Percentiles rank a stretch among this genome's conserved stretches.
These are phyloP conservation scores for Ardeotis arabs DNA, from an alignment of 2,113 vertebrate genomes.

Conservation along the genomic window DNA sequence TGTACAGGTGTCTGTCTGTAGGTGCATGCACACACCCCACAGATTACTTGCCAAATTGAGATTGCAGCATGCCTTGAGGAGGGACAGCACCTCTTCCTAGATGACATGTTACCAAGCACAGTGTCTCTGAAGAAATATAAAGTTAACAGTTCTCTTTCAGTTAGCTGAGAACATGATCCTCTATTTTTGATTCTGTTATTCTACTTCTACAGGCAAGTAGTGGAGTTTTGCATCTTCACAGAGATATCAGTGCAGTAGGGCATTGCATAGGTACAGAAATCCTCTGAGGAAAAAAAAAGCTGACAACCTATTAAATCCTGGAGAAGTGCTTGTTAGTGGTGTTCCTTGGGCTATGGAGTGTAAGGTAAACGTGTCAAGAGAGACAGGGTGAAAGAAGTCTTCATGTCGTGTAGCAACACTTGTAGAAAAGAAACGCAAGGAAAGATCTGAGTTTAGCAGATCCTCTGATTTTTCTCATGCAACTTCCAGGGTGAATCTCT, in stretches of 20 bases:
- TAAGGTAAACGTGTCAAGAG: neutral
- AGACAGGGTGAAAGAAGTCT: neutral
- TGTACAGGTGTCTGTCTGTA: fast-evolving
- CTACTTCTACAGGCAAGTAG: fast-evolving
- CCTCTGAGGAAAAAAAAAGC: neutral
- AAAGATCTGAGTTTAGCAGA: neutral
- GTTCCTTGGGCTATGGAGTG: neutral
- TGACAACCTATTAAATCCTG: fast-evolving
- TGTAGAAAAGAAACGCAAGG: no score
- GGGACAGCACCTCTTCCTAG: neutral
- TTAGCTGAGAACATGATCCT: neutral
- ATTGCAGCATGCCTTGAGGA: fast-evolving
- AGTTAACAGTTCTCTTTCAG: neutral
- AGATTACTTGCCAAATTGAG: fast-evolving
- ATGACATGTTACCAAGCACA: fast-evolving
- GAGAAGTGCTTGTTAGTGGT: neutral
- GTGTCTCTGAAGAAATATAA: neutral
- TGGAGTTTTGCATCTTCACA: neutral
- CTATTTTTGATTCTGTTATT: fast-evolving
- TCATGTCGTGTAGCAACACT: neutral
- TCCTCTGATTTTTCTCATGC: neutral
- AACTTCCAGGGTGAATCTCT: neutral
- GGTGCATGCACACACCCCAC: fast-evolving
- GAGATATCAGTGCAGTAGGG: neutral
- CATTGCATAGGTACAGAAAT: neutral